Evolutionary conservation across 2,113 vertebrate species (phyloP), one percentile per base, ranked within the genome.

Genomic region (Illadopsis cleaveri): DNA sequence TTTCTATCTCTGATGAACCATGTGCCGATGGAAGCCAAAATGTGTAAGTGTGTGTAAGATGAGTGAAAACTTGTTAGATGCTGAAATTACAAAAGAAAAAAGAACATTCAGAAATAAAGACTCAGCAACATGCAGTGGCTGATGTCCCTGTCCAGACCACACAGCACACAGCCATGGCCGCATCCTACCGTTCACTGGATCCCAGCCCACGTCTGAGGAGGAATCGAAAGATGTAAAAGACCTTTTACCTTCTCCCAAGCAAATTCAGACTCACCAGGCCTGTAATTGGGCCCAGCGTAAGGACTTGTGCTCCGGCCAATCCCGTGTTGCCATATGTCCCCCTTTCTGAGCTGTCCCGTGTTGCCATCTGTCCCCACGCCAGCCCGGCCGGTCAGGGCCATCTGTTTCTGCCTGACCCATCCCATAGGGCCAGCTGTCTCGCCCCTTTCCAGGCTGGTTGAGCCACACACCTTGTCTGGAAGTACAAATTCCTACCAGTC

Each of bases 281-380:
- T 2, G 2, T 96, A 97, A 97, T 92, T 93, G 68, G 86, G 91
- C 60, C 83, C 80, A 75, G 68, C 0, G 13, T 56, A 96, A 71
- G 71, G 91, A 83, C 60, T 21, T 71, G 86, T 51, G 72, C 69
- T 94, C 77, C 64, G 91, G 93, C 93, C 95, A 94, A 90, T 88
- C 80, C 80, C 65, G 20, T 96, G 95, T 96, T 86, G 93, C 96
- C 96, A 97, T 97, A 97, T 97, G 96, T 96, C 76, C 80, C 76
- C 48, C 64, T 92, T 89, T 64, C 89, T 0, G 3, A 92, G 93
- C 82, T 71, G 56, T 86, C 89, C 94, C 93, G 0, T 95, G 95
- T 97, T 84, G 89, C 96, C 96, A 97, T 97, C 96, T 97, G 96
- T 97, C 93, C 64, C 61, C 76, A 70, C 72, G 38, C 93, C 96